Evolutionary conservation across 1,140 invertebrate species (phyloP).

Genomic region (Drosophila funebris): DNA sequence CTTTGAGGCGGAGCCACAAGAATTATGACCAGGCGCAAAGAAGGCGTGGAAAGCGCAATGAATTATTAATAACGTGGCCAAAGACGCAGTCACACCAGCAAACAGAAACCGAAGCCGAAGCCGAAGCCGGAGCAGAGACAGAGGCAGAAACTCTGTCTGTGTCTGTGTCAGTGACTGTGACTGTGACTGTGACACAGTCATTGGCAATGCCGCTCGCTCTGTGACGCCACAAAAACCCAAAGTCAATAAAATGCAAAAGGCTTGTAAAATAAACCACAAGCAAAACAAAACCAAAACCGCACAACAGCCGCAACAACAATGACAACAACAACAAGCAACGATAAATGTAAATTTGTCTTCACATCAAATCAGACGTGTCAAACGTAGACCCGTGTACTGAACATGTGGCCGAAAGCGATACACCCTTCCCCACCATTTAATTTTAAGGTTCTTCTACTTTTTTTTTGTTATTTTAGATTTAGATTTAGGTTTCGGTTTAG

Average conservation of each 20-base stretch:
- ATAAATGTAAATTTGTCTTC: constrained; percentile 53
- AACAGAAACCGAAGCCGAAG: neutral
- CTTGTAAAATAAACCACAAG: constrained; percentile 29
- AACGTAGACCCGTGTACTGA: constrained; percentile 21
- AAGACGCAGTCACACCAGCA: neutral
- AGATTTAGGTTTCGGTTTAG: too few species aligned
- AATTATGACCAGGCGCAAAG: constrained; percentile 62
- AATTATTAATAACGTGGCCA: constrained; percentile 66
- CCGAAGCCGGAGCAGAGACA: neutral
- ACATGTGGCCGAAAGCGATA: constrained; percentile 16
- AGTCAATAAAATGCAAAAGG: constrained; percentile 46
- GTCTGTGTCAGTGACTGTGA: too few species aligned
- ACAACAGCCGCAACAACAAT: neutral
- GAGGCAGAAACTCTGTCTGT: too few species aligned
- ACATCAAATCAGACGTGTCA: constrained; percentile 70
- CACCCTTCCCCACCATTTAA: neutral
- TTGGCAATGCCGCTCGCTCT: neutral
- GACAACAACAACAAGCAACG: constrained; percentile 8
- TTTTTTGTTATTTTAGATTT: constrained; percentile 1
- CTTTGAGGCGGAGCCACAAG: constrained; percentile 57
- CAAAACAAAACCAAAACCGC: constrained; percentile 16
- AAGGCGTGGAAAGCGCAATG: constrained; percentile 73
- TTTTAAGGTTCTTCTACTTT: neutral
- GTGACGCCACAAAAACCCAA: constrained; percentile 13
- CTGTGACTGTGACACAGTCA: neutral